A percentile compares a stretch with the other conserved stretches of the same genome.
These are phyloP conservation scores for Aphelenchoides avenae DNA, from an alignment of 1,140 invertebrate genomes.

Conservation along the genomic window DNA sequence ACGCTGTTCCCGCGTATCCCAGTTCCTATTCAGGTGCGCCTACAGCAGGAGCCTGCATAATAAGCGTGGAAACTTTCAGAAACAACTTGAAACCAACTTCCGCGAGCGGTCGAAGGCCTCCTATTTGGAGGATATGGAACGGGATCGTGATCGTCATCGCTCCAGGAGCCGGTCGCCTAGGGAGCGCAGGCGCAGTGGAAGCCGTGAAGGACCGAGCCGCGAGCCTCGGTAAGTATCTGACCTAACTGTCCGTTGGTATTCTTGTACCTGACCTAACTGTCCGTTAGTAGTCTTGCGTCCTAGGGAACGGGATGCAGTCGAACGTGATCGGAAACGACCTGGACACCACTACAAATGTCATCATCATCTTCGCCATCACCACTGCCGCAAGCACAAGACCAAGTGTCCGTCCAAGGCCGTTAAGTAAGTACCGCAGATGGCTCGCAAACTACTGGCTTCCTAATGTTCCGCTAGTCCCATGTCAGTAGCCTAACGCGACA, in stretches of 20 bases:
- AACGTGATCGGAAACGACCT: conserved; percentile 1
- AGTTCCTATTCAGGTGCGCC: conserved; percentile 89
- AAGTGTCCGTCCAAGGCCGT: conserved; percentile 52
- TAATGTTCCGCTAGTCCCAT: too few relatives aligned
- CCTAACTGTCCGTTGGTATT: too few relatives aligned
- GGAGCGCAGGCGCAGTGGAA: conserved; percentile 19
- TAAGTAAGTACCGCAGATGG: too few relatives aligned
- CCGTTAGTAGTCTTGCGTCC: too few relatives aligned
- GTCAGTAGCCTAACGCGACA: too few relatives aligned
- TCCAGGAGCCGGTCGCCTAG: conserved; percentile 8
- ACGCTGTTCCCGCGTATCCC: conserved; percentile 97
- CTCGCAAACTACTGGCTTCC: too few relatives aligned
- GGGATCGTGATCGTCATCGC: conserved; percentile 5
- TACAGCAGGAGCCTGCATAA: too few relatives aligned
- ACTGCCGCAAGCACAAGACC: conserved; percentile 52
- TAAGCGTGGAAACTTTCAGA: too few relatives aligned
- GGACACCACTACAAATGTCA: conserved; percentile 37
- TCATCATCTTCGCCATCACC: conserved; percentile 56
- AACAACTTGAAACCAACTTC: conserved; percentile 55
- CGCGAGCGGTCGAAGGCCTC: conserved; percentile 39
- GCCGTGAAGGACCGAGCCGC: conserved; percentile 12
- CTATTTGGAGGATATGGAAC: conserved; percentile 35
- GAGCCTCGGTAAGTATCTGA: background rate
- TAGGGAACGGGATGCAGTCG: too few relatives aligned
- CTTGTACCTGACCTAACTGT: too few relatives aligned